These are phyloP conservation scores for Slavum lentiscoides DNA, from an alignment of 2,888 invertebrate species.

Conservation along the genomic window DNA sequence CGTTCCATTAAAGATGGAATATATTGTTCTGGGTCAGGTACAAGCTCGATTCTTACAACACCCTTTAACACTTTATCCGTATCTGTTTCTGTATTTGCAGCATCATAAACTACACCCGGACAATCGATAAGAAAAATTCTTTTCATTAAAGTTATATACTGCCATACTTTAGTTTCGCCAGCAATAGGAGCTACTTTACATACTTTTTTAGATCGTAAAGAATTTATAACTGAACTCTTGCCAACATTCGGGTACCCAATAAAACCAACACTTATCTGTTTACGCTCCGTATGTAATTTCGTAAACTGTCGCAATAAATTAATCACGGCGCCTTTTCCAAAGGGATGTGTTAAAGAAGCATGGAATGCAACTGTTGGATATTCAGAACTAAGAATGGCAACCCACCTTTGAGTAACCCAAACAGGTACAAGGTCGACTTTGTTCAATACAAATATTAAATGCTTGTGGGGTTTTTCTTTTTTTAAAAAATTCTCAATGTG, in stretches of 20 bases:
- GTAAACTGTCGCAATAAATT: conserved; percentile 93
- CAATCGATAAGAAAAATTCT: conserved; percentile 97
- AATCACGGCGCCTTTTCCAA: conserved; percentile 96
- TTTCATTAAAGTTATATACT: conserved; percentile 97
- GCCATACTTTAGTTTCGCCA: conserved; percentile 98
- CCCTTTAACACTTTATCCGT: conserved; percentile 94
- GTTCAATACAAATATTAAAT: conserved; percentile 94
- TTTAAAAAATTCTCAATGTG: conserved; percentile 90
- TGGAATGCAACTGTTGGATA: conserved; percentile 98
- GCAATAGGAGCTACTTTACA: conserved; percentile 99
- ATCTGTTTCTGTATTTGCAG: conserved; percentile 94
- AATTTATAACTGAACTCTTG: conserved; percentile 97
- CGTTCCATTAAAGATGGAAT: conserved; percentile 82
- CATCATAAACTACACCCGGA: conserved; percentile 97
- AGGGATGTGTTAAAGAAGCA: conserved; percentile 97
- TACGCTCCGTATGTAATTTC: conserved; percentile 92
- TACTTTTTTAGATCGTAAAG: conserved; percentile 92
- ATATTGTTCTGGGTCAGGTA: conserved; percentile 94
- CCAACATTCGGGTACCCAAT: conserved; percentile 99
- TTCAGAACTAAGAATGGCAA: conserved; percentile 88
- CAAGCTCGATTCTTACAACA: conserved; percentile 93
- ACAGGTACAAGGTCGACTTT: conserved; percentile 96
- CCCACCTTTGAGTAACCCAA: conserved; percentile 98
- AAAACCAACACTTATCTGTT: conserved; percentile 98
- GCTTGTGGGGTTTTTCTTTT: conserved; percentile 95